phyloP scores from a whole-genome alignment of 2,888 invertebrate species.

The Leucophenga maculata region DNA sequence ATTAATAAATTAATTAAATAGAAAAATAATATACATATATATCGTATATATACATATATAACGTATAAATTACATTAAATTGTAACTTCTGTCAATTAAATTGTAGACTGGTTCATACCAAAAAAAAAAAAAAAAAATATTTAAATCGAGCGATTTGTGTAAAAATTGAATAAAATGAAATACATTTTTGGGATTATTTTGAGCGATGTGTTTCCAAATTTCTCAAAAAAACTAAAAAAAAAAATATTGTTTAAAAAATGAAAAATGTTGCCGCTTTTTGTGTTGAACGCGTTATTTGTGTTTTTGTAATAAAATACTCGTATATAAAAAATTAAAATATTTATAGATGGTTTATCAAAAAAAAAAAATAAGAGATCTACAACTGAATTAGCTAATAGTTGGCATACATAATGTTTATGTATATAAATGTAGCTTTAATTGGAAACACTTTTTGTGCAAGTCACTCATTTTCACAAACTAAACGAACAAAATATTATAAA shows the following conservation, averaged over 20 bases:
- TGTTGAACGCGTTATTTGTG: not conserved
- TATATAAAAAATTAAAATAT: not conserved
- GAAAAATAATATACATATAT: no score
- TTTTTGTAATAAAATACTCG: not conserved
- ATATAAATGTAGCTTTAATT: no score
- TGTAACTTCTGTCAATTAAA: slow-evolving; percentile 73
- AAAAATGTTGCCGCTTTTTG: slow-evolving; percentile 18
- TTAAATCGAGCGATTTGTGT: slow-evolving; percentile 9
- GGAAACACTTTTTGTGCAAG: no score
- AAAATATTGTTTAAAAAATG: not conserved
- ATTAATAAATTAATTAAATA: not conserved
- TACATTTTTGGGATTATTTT: not conserved
- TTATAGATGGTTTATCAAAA: not conserved
- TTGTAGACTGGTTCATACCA: slow-evolving; percentile 72
- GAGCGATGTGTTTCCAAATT: not conserved
- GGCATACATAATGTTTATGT: no score
- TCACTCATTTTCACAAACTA: no score
- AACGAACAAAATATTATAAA: no score
- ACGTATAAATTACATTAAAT: slow-evolving; percentile 48
- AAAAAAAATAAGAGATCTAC: not conserved
- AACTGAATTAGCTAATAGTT: no score
- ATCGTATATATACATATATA: no score
- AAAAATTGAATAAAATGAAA: slow-evolving; percentile 27
- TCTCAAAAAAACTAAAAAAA: slow-evolving; percentile 13
- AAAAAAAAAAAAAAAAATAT: slow-evolving; percentile 40